Base-by-base conservation (phyloP, 2,113 vertebrate genomes). In the Cottus gobio region DNA sequence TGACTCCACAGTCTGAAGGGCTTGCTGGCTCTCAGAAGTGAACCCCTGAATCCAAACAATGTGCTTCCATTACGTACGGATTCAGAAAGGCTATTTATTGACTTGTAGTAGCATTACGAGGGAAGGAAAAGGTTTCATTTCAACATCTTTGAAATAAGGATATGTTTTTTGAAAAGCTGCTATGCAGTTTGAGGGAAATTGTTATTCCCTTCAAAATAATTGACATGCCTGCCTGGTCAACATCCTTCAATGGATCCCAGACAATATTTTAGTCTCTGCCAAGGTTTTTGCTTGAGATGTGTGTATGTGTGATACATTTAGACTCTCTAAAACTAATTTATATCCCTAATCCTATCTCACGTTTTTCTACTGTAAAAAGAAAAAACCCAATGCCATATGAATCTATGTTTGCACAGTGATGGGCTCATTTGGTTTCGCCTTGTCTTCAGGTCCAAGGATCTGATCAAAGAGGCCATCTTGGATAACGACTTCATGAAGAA, bases 401-500 rank as follows among this genome's bases (percentile, higher is more conserved):
- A 26, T 18, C n/a, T 30, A 6, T 10, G 50, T 13, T 77, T 37
- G 15, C 22, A 30, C 3, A 65, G 5, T 36, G 6, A 31, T 28
- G 10, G 16, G 13, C 22, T 64, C 8, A 60, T 58, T 73, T 76
- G 82, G 4, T 44, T 76, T 83, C 0, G 44, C 54, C 36, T 85
- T n/a, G 18, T 80, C 50, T 66, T 0, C 81, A 98, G 98, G 95
- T 99, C 98, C 75, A 99, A 99, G 95, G 97, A 99, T 85, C 92
- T 99, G 88, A 99, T 99, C 94, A 99, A 99, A 89, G 98, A 98
- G 88, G 98, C 98, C 0, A 99, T 99, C 90, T 96, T 98, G 88
- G 98, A 99, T 92, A 99, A 99, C 92, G 98, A 99, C 93, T 99
- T 99, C 90, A 99, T 99, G 98, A 99, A 99, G 95, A 99, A 99